phyloP scores from a whole-genome alignment of 2,797 vertebrate genomes.

The Chiroxiphia lanceolata region DNA sequence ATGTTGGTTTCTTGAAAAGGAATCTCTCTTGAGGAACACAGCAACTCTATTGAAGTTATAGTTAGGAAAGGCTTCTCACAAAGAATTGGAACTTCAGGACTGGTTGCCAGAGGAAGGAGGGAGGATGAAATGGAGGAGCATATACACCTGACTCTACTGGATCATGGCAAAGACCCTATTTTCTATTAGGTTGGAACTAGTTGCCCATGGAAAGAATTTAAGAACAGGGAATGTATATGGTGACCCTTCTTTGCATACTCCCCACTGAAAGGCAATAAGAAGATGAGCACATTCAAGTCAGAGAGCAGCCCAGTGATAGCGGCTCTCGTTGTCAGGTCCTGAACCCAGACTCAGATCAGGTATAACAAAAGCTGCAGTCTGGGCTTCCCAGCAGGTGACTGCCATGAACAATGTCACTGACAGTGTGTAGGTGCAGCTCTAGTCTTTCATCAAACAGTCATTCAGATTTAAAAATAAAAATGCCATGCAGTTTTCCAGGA shows the following conservation, averaged over 20 bases:
- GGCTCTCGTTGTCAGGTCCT: not conserved
- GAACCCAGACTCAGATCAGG: not conserved
- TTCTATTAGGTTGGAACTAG: not conserved
- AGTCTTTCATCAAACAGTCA: not conserved
- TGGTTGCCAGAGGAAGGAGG: not conserved
- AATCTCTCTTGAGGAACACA: not conserved
- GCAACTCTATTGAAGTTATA: not conserved
- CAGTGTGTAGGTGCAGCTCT: not conserved
- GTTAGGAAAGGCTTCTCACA: not conserved
- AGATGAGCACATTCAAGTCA: not conserved
- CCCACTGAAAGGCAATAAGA: not conserved
- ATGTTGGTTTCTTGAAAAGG: not conserved
- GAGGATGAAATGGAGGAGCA: not conserved
- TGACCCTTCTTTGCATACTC: not conserved
- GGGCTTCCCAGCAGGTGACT: not conserved
- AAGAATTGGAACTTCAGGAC: not conserved
- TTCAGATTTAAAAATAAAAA: not conserved
- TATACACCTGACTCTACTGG: not conserved
- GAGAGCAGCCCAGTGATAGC: not conserved
- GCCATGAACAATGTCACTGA: not conserved
- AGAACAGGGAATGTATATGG: not conserved
- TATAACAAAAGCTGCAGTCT: not conserved
- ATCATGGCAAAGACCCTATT: not conserved
- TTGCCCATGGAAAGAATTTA: not conserved
- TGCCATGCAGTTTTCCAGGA: not conserved